phyloP scores from a whole-genome alignment of 2,888 invertebrate genomes.

The Drosophila diplacantha region DNA sequence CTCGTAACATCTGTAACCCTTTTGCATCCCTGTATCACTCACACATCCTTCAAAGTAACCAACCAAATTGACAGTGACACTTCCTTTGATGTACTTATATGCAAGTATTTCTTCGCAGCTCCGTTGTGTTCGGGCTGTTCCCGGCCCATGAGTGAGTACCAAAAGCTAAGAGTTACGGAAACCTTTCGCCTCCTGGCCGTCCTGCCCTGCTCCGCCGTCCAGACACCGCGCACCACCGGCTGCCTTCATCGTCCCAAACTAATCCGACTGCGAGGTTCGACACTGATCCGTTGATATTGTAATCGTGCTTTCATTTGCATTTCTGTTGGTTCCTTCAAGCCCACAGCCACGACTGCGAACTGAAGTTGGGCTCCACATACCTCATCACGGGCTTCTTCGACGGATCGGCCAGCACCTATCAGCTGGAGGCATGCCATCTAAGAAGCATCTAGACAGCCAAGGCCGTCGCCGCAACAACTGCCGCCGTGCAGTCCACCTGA shows the following conservation, averaged over 20 bases:
- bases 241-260: slow-evolving; percentile 61
- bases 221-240: slow-evolving; percentile 60
- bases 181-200: slow-evolving; percentile 65
- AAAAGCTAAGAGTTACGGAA: slow-evolving; percentile 69
- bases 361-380: slow-evolving; percentile 72
- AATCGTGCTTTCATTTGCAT: background rate
- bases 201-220: slow-evolving; percentile 60
- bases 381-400: slow-evolving; percentile 69
- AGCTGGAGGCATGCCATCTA: slow-evolving; percentile 75
- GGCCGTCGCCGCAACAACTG: slow-evolving; percentile 11
- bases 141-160: slow-evolving; percentile 72
- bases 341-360: slow-evolving; percentile 66
- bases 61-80: background rate
- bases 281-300: background rate
- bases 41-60: background rate
- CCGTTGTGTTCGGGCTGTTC: slow-evolving; percentile 70
- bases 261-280: slow-evolving; percentile 59
- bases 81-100: background rate
- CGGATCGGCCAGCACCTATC: slow-evolving; percentile 46
- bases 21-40: background rate
- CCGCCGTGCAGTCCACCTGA: slow-evolving; percentile 35
- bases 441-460: slow-evolving; percentile 42
- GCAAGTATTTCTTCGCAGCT: slow-evolving; percentile 45
- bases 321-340: slow-evolving; percentile 36
- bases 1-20: background rate